Base-by-base conservation (phyloP, 2,888 invertebrate species). In the Zaprionus bogoriensis region DNA sequence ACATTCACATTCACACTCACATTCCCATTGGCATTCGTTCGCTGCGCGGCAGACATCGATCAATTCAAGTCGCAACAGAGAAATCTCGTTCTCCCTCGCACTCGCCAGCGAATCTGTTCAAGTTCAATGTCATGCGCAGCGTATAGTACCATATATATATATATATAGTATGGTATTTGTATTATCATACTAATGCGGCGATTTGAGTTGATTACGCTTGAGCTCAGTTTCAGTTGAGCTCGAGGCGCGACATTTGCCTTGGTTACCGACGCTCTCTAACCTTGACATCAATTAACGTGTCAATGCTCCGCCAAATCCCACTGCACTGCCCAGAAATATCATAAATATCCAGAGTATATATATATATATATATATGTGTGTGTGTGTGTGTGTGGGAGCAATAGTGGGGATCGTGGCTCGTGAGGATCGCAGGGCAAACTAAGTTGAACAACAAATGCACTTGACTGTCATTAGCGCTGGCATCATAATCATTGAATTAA, bases 221-320 rank as follows among this genome's bases (percentile, higher is more conserved):
- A n/a, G n/a, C n/a, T n/a, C n/a, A n/a, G n/a, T n/a, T n/a, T n/a
- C n/a, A n/a, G n/a, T n/a, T n/a, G n/a, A n/a, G n/a, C n/a, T n/a
- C n/a, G n/a, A n/a, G n/a, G n/a, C n/a, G n/a, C n/a, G n/a, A n/a
- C n/a, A n/a, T 54, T 58, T 44, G 60, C 50, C 53, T 61, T 68
- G 57, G 36, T 28, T 58, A 30, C 32, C 45, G 61, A 73, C 74
- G 62, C 46, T 54, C 67, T 62, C 48, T 73, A 87, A 87, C 87
- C 87, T 88, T 87, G 87, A 87, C 87, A 87, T 78, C 85, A 88
- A 87, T 87, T 76, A 85, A 81, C 73, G 81, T 87, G 88, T 88
- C 88, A 87, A 75, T 87, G 83, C 58, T 83, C 83, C 70, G 46
- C 7, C n/a, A n/a, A n/a, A n/a, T n/a, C n/a, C 17, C 12, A 14